A percentile compares a stretch with the other conserved stretches of the same genome.
Conservation (phyloP, 2,888 invertebrate genomes). For the Ctenicera cuprea region DNA sequence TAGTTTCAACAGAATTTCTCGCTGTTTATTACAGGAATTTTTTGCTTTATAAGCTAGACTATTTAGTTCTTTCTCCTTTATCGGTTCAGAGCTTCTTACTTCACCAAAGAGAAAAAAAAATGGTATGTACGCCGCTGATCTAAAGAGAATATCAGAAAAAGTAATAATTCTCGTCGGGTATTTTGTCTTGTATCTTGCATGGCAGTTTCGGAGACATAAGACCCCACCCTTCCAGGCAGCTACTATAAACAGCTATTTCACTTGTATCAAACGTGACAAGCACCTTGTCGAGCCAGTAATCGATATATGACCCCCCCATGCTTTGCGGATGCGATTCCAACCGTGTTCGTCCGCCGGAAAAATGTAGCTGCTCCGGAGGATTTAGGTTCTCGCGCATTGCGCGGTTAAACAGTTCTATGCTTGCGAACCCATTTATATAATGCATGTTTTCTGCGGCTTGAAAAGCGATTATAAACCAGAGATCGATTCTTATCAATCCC, state of each 20-base stretch:
- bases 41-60: too few species aligned
- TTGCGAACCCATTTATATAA: conserved; percentile 45
- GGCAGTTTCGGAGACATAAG: conserved; percentile 42
- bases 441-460: conserved; percentile 42
- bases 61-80: too few species aligned
- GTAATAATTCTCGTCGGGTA: conserved; percentile 21
- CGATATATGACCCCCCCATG: conserved; percentile 65
- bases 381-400: conserved; percentile 60
- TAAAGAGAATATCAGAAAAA: not conserved
- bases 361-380: conserved; percentile 64
- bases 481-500: conserved; percentile 38
- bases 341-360: conserved; percentile 66
- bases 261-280: conserved; percentile 72
- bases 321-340: conserved; percentile 63
- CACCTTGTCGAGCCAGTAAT: conserved; percentile 72
- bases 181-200: conserved; percentile 30
- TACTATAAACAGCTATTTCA: conserved; percentile 72
- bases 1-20: too few species aligned
- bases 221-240: conserved; percentile 63
- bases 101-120: too few species aligned
- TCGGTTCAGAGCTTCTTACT: too few species aligned
- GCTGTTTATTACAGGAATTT: too few species aligned
- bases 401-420: conserved; percentile 45
- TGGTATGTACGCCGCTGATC: not conserved
- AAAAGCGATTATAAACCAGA: conserved; percentile 36